Base-by-base conservation (phyloP, 2,113 vertebrate genomes). In the Numida meleagris region DNA sequence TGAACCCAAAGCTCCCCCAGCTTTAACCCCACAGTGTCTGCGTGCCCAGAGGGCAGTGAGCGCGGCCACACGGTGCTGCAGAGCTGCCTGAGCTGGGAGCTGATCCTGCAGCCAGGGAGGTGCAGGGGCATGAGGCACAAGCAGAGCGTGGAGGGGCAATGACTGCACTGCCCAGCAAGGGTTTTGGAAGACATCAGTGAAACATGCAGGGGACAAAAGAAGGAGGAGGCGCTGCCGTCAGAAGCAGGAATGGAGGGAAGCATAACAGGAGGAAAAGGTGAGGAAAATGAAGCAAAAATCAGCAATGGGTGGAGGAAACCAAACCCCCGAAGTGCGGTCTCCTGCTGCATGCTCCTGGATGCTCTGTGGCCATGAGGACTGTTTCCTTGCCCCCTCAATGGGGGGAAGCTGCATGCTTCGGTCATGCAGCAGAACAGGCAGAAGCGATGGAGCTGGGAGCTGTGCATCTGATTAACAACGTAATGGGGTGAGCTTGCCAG, bases 301-400 rank as follows among this genome's bases (percentile, higher is more conserved):
- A 4, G 4, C 2, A 3, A 42, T n/a, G 72, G 33, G 0, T 2
- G 5, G 73, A 77, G 21, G 29, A 48, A 63, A n/a, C 10, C 31
- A 33, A 11, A 17, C 31, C 29, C 15, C 33, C 31, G n/a, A 4
- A 4, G 43, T 53, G 27, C 27, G 27, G 51, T 31, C 15, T 53
- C 7, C 3, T 50, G 48, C 48, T 25, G 48, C 31, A 27, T 46
- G 0, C 15, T 46, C 24, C 84, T n/a, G 77, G 46, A 33, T 45
- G 61, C 61, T 36, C 42, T 27, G 1, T 0, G 0, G 25, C 1
- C 4, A 15, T 4, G 34, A 63, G 24, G 65, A 36, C n/a, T 0
- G 0, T 31, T 58, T 72, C 23, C 36, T 59, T 27, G 8, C 0
- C 2, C 2, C 31, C 33, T 46, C 45, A 9, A 62, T 29, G 23